A percentile compares a stretch with the other conserved stretches of the same genome.
phyloP scores from a whole-genome alignment of 2,113 vertebrate species.

The Toxotes jaculatrix region DNA sequence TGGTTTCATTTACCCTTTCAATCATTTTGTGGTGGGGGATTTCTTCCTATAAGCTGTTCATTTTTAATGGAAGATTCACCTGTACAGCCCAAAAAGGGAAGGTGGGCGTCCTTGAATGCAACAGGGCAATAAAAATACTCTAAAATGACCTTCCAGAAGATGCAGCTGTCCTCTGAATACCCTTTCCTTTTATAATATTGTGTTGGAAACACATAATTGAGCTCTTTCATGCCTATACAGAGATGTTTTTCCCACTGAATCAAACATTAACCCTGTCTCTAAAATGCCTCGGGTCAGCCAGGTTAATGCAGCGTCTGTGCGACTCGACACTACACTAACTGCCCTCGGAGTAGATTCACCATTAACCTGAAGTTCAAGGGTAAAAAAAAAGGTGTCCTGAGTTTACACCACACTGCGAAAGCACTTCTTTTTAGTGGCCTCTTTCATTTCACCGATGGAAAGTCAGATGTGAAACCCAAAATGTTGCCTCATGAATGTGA shows the following conservation, averaged over 20 bases:
- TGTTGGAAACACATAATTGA: background rate
- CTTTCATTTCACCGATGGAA: conserved; percentile 18
- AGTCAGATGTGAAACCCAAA: background rate
- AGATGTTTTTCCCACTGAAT: conserved; percentile 1
- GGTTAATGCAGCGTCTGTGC: conserved; percentile 36
- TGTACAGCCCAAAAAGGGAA: background rate
- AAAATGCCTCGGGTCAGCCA: conserved; percentile 12
- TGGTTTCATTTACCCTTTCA: conserved; percentile 44
- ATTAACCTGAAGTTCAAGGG: conserved; percentile 18
- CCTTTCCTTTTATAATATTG: conserved; percentile 23
- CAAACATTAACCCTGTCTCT: conserved; percentile 27
- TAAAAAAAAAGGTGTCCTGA: conserved; percentile 13
- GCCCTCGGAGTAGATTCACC: conserved; percentile 20
- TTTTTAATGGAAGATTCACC: conserved; percentile 33
- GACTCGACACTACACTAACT: background rate
- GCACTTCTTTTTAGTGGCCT: background rate
- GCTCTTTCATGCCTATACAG: conserved; percentile 3
- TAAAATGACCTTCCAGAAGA: conserved; percentile 15
- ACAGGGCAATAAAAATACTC: background rate
- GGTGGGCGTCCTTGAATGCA: conserved; percentile 10
- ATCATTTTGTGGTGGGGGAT: conserved; percentile 8
- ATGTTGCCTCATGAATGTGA: conserved; percentile 1
- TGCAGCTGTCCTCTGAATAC: conserved; percentile 16
- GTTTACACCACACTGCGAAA: background rate
- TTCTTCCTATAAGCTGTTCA: background rate